These are phyloP conservation scores for Rana temporaria DNA, from an alignment of 2,113 vertebrate genomes.

Conservation along the genomic window DNA sequence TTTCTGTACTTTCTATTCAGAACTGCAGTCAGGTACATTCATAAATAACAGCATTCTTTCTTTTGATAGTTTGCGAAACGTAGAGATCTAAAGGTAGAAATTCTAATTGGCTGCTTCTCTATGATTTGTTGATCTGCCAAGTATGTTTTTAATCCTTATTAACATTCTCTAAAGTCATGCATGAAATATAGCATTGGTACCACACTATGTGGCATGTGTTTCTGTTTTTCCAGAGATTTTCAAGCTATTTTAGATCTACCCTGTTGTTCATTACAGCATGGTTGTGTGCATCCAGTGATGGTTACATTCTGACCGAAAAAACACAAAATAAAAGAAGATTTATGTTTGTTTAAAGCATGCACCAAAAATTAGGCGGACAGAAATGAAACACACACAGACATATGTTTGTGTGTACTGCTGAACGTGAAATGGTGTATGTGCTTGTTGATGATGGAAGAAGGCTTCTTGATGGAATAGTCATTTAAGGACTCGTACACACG, in stretches of 20 bases:
- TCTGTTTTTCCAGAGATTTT: slow-evolving; percentile 87
- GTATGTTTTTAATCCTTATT: slow-evolving; percentile 92
- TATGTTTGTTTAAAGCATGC: slow-evolving; percentile 3
- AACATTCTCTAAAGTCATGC: slow-evolving; percentile 88
- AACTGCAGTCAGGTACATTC: slow-evolving; percentile 44
- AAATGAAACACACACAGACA: slow-evolving; percentile 7
- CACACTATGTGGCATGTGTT: slow-evolving; percentile 83
- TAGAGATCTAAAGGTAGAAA: slow-evolving; percentile 77
- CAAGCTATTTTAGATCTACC: slow-evolving; percentile 77
- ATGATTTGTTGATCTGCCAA: slow-evolving; percentile 78
- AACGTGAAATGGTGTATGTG: neutral
- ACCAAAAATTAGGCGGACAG: neutral
- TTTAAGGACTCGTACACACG: no score
- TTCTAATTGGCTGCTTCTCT: slow-evolving; percentile 64
- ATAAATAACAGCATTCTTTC: slow-evolving; percentile 63
- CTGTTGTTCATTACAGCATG: slow-evolving; percentile 85
- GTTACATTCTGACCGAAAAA: neutral
- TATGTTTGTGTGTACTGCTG: neutral
- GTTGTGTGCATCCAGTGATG: slow-evolving; percentile 21
- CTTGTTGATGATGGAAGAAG: neutral
- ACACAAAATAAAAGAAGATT: slow-evolving; percentile 43
- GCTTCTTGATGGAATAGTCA: no score
- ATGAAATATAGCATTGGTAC: slow-evolving; percentile 86
- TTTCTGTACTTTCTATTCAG: slow-evolving; percentile 61
- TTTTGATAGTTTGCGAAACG: slow-evolving; percentile 67